Evolutionary conservation across 2,888 invertebrate species (phyloP).

Genomic region (Chloroclysta siterata): DNA sequence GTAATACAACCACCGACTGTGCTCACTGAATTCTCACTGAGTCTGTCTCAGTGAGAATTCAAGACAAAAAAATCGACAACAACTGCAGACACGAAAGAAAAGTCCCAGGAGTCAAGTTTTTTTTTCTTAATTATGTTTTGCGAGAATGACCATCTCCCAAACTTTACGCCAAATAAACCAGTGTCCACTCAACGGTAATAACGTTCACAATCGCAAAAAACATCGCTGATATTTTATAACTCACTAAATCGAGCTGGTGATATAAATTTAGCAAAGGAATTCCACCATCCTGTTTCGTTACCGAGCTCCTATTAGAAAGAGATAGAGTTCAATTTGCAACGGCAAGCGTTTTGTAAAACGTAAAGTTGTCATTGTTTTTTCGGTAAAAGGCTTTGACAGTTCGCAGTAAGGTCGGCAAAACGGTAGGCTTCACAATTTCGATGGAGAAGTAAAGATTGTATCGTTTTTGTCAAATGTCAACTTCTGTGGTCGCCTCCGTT

Average conservation of each 20-base stretch:
- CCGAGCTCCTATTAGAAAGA: slow-evolving; percentile 11
- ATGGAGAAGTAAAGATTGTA: slow-evolving; percentile 68
- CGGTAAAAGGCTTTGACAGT: slow-evolving; percentile 79
- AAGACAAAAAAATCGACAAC: background rate
- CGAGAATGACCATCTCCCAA: slow-evolving; percentile 27
- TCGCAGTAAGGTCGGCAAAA: slow-evolving; percentile 78
- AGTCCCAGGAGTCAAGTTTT: background rate
- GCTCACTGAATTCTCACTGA: too few species aligned
- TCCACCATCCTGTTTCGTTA: background rate
- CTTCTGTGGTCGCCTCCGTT: slow-evolving; percentile 76
- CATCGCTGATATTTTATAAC: slow-evolving; percentile 70
- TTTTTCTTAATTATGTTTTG: slow-evolving; percentile 19
- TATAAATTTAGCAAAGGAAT: slow-evolving; percentile 58
- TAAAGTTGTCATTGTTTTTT: slow-evolving; percentile 49
- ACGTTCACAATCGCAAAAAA: slow-evolving; percentile 51
- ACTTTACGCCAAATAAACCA: slow-evolving; percentile 31
- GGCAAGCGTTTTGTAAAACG: slow-evolving; percentile 6
- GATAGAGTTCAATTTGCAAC: slow-evolving; percentile 44
- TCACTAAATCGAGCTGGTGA: slow-evolving; percentile 77
- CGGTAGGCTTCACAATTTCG: slow-evolving; percentile 81
- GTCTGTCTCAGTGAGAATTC: background rate
- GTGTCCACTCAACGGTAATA: slow-evolving; percentile 47
- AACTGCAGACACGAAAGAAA: background rate
- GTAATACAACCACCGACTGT: too few species aligned
- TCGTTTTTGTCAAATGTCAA: slow-evolving; percentile 84